Percentiles rank a stretch among this genome's conserved stretches.
These are phyloP conservation scores for Thalassophryne amazonica DNA, from an alignment of 2,797 vertebrate genomes.

Conservation along the genomic window DNA sequence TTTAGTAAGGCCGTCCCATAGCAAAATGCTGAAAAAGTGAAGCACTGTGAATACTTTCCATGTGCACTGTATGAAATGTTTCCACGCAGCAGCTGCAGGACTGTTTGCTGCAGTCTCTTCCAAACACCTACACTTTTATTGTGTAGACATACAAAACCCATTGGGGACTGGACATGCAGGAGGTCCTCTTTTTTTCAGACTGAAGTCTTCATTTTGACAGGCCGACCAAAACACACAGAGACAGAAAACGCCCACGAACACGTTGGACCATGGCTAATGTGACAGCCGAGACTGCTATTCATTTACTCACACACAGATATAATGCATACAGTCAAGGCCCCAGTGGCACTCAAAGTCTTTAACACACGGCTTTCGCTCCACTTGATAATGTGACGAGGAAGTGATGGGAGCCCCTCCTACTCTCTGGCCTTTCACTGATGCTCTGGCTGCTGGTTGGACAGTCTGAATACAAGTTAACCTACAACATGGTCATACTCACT, in stretches of 20 bases:
- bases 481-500: too few relatives aligned
- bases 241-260: conserved; percentile 44
- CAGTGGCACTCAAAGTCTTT: conserved; percentile 34
- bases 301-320: conserved; percentile 2
- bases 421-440: neutral
- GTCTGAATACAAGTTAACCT: neutral
- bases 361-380: conserved; percentile 40
- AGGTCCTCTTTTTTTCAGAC: conserved; percentile 29
- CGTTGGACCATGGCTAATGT: conserved; percentile 57
- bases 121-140: conserved; percentile 68
- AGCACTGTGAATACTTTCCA: too few relatives aligned
- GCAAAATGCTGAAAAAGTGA: too few relatives aligned
- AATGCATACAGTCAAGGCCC: conserved; percentile 24
- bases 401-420: conserved; percentile 32
- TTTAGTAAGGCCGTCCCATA: too few relatives aligned
- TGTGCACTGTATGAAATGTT: too few relatives aligned
- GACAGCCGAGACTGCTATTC: conserved; percentile 51
- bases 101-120: conserved; percentile 32
- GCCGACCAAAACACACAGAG: conserved; percentile 31
- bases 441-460: conserved; percentile 3
- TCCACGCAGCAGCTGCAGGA: conserved; percentile 9
- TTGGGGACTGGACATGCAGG: conserved; percentile 34
- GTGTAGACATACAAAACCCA: conserved; percentile 56
- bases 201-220: conserved; percentile 26
- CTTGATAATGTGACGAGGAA: conserved; percentile 40